phyloP scores from a whole-genome alignment of 2,113 vertebrate species.

The Burhinus bistriatus region DNA sequence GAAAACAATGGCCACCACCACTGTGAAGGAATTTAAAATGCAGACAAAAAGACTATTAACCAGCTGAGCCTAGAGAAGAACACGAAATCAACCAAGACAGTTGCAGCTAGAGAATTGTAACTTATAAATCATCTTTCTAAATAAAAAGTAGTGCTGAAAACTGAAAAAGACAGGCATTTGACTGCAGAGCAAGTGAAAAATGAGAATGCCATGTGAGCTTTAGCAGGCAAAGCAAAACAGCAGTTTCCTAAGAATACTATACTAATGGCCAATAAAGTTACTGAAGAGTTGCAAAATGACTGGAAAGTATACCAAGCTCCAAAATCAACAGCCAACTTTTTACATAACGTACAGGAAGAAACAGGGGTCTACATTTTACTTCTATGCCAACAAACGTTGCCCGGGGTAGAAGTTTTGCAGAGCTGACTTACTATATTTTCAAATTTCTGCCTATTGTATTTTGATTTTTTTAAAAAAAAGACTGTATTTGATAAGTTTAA shows the following conservation, averaged over 20 bases:
- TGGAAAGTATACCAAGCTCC: not conserved
- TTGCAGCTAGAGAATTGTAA: not conserved
- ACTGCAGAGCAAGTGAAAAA: not conserved
- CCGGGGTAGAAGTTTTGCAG: not conserved
- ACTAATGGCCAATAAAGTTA: not conserved
- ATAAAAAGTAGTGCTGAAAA: not conserved
- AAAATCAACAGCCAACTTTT: not conserved
- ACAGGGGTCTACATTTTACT: not conserved
- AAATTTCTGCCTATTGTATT: not conserved
- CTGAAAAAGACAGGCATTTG: not conserved
- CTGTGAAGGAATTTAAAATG: not conserved
- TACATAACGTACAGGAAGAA: not conserved
- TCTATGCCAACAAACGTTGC: not conserved
- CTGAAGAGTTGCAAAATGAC: not conserved
- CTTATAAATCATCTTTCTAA: not conserved
- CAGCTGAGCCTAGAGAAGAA: not conserved
- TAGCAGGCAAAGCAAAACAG: not conserved
- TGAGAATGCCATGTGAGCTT: not conserved
- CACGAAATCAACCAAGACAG: not conserved
- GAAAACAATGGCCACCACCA: not conserved
- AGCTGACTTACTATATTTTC: not conserved
- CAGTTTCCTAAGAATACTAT: not conserved
- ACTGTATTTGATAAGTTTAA: not conserved
- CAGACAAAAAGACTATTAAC: not conserved
- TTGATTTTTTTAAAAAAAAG: not conserved